Conservation (phyloP, 2,797 vertebrate species). For the Manis javanica region DNA sequence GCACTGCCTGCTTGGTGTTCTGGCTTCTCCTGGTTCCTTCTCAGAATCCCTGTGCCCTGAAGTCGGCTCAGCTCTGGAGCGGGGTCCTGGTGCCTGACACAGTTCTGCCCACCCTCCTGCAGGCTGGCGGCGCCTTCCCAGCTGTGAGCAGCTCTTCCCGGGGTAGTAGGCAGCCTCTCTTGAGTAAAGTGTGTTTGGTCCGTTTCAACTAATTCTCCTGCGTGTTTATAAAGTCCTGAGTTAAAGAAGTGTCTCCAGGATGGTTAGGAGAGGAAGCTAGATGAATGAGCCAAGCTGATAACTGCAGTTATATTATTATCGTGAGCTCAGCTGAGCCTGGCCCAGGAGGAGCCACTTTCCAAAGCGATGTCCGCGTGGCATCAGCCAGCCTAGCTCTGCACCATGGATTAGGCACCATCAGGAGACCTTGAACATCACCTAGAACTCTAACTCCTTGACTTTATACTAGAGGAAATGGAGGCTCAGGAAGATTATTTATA, state of each 20-base stretch:
- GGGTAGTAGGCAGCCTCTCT: too few species aligned
- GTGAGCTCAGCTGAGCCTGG: background rate
- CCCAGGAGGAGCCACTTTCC: accelerated
- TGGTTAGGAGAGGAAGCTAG: background rate
- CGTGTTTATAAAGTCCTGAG: background rate
- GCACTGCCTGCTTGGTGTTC: accelerated
- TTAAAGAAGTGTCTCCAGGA: background rate
- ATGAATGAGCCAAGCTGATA: accelerated
- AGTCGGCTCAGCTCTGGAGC: background rate
- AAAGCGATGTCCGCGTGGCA: accelerated
- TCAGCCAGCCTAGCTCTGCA: background rate
- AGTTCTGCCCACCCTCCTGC: too few species aligned
- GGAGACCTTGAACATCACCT: background rate
- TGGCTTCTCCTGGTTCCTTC: accelerated
- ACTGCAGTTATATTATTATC: background rate
- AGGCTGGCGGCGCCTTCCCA: too few species aligned
- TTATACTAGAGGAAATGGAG: accelerated
- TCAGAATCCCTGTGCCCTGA: background rate
- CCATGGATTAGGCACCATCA: background rate
- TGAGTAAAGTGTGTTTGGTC: too few species aligned
- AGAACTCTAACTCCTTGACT: background rate
- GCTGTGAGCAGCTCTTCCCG: accelerated
- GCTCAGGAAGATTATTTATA: background rate
- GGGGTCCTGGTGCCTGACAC: background rate
- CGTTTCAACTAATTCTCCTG: background rate